Evolutionary conservation across 2,888 invertebrate species (phyloP), one percentile per base, ranked within the genome.

Genomic region (Neelides folsomi): DNA sequence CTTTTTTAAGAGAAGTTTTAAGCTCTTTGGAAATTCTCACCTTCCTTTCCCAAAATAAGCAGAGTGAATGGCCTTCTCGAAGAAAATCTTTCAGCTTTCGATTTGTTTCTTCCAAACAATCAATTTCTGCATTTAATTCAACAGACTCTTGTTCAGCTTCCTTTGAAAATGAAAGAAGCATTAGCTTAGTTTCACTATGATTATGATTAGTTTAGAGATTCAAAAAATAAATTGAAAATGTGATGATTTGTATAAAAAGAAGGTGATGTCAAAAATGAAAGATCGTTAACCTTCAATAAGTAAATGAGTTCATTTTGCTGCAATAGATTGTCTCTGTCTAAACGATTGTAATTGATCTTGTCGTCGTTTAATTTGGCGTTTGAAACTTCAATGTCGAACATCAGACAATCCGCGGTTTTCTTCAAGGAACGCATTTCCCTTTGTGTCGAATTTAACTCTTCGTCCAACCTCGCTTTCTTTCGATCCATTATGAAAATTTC

Each of bases 31-130:
- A 81, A 65, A 86, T 68, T 62, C 81, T 67, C 19, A 82, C 79
- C 72, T 86, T 86, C 59, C 83, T 81, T 67, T 87, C 84, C 87
- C 88, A 88, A 34, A 82, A 79, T 27, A 86, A 72, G 8, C 80
- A 77, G 68, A 86, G 59, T 40, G 63, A 58, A 53, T 63, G 59
- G 16, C 48, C 51, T 52, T 58, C 74, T 56, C 81, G 76, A 16
- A 83, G 69, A 40, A 80, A 77, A 50, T 80, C 76, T 1, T 79
- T 79, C 0, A 83, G 68, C 36, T 73, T 71, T 20, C 76, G 73
- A 66, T 85, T 84, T 27, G 83, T 81, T 45, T 76, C 77, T 58
- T 79, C 78, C 47, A 83, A 68, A 4, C 77, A 74, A 52, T 76
- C 73, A 39, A 86, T 79, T 52, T 83, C 80, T 44, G 77, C 78